Base-by-base conservation (phyloP, 2,113 vertebrate genomes). In the Anoura caudifer region DNA sequence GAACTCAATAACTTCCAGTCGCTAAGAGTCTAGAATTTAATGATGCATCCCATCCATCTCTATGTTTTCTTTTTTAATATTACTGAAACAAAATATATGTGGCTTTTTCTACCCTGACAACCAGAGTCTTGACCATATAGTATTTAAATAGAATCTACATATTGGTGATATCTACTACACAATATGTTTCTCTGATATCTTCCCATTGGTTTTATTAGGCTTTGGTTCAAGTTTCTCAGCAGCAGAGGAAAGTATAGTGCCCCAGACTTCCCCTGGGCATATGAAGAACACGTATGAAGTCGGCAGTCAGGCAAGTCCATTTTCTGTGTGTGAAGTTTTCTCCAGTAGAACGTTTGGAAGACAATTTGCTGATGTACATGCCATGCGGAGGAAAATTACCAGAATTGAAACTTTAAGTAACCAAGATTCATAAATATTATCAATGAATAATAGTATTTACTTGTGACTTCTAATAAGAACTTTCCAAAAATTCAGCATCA, bases 141-240 rank as follows among this genome's bases (percentile, higher is more conserved):
- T 13, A 19, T 67, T 82, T 63, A 22, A 36, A 72, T 24, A 86
- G 28, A 22, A 33, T 67, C 41, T 82, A 28, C 17, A 31, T 88
- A 59, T 45, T 54, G 70, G 24, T 61, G 36, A 4, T 54, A 89
- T 43, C 41, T 28, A 83, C 45, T 26, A 84, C 5, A 12, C 8
- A 38, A 13, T 17, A 72, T 26, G 2, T 52, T 87, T 67, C 59
- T 82, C 54, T 91, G 0, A 47, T 94, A 36, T 59, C 91, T 98
- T 91, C 31, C 1, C 97, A 4, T 94, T 63, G 87, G 96, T 96
- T 69, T 90, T 91, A 75, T 95, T 96, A 99, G 99, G 99, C 98
- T 99, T 99, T 98, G 99, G 99, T 91, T 99, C 99, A 96, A 99
- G 99, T 97, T 99, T 99, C 98, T 99, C 99, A 95, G 99, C 99